phyloP scores from a whole-genome alignment of 2,113 vertebrate genomes.

The Acinonyx jubatus region DNA sequence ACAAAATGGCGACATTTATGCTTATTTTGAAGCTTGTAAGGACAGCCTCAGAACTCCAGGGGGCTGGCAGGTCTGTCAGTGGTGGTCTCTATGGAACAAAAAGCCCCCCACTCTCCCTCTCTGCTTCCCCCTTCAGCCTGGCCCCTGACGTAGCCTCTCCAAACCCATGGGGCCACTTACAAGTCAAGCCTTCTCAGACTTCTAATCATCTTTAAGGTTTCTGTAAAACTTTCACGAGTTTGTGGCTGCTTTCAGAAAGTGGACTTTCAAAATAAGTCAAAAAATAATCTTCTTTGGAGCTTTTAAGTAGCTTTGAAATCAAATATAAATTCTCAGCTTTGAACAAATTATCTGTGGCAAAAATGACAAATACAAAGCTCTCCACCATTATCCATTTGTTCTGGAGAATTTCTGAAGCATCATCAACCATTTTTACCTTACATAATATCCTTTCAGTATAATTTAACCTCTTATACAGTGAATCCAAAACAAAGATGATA shows the following conservation, averaged over 20 bases:
- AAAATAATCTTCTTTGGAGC: background rate
- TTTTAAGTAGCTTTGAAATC: background rate
- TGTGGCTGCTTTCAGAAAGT: background rate
- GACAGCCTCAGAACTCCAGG: background rate
- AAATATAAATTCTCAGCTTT: conserved; percentile 7
- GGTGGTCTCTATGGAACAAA: background rate
- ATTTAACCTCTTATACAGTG: background rate
- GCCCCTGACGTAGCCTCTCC: background rate
- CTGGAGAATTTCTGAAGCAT: background rate
- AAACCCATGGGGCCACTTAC: background rate
- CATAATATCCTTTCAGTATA: background rate
- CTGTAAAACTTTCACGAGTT: background rate
- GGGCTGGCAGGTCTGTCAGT: background rate
- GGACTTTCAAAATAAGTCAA: background rate
- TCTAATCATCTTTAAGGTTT: background rate
- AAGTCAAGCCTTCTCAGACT: background rate
- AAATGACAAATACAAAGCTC: background rate
- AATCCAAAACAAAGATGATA: background rate
- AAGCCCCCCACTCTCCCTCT: fast-evolving
- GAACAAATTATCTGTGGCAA: background rate
- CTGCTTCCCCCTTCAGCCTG: background rate
- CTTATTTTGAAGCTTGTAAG: background rate
- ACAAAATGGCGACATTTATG: background rate
- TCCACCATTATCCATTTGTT: background rate
- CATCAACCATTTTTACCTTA: background rate